A percentile compares a stretch with the other conserved stretches of the same genome.
Evolutionary conservation across 2,113 vertebrate species (phyloP).

Genomic region (Entomyzon cyanotis): DNA sequence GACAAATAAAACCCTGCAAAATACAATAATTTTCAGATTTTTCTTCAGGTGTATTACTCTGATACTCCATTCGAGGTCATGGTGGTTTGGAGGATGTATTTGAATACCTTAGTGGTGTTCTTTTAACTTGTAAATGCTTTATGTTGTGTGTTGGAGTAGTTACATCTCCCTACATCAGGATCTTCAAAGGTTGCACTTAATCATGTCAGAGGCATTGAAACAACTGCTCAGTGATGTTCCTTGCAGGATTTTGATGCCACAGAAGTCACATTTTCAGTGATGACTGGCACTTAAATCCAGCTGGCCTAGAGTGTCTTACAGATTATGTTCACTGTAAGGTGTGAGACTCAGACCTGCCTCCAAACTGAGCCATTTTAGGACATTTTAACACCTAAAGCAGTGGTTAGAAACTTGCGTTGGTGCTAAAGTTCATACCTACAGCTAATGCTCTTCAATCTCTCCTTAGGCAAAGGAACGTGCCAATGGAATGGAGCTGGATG

Average conservation of each 20-base stretch:
- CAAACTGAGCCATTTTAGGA: not conserved
- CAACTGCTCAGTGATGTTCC: not conserved
- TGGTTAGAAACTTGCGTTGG: not conserved
- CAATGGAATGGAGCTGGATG: constrained; percentile 97
- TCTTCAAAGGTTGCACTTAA: not conserved
- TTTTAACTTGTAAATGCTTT: not conserved
- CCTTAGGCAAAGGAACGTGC: constrained; percentile 92
- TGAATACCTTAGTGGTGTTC: not conserved
- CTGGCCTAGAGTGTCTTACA: not conserved
- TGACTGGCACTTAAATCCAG: not conserved
- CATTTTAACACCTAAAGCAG: not conserved
- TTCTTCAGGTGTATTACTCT: not conserved
- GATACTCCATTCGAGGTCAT: not conserved
- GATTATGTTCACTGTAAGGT: not conserved
- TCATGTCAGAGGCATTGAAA: not conserved
- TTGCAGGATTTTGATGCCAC: not conserved
- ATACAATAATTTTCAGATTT: fast-evolving
- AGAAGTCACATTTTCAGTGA: not conserved
- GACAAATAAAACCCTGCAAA: not conserved
- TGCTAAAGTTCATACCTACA: not conserved
- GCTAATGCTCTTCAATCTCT: not conserved
- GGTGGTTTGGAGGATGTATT: not conserved
- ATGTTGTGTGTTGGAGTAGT: not conserved
- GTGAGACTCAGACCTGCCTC: not conserved
- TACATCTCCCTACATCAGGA: fast-evolving